These are phyloP conservation scores for Bos javanicus DNA, from an alignment of 2,113 vertebrate genomes.

Conservation along the genomic window DNA sequence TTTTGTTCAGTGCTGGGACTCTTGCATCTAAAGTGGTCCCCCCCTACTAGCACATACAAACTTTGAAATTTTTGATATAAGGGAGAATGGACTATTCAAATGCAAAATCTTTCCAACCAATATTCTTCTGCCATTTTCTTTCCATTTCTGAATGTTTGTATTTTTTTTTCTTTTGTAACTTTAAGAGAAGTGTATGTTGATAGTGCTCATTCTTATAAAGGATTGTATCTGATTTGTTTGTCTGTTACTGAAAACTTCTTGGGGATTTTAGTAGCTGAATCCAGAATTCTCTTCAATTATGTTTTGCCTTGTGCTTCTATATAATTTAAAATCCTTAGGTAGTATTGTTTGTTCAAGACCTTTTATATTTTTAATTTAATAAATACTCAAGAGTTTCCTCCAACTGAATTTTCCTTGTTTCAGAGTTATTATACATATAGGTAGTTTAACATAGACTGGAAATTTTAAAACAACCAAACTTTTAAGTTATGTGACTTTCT, in stretches of 20 bases:
- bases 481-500: slow-evolving; percentile 26
- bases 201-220: background rate
- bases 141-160: background rate
- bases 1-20: background rate
- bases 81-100: background rate
- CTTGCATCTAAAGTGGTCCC: background rate
- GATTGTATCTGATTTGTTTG: background rate
- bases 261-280: background rate
- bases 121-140: background rate
- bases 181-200: background rate
- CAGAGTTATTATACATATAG: background rate
- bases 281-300: background rate
- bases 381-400: background rate
- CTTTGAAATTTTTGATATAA: background rate
- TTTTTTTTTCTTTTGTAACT: background rate
- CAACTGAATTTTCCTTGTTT: slow-evolving; percentile 2
- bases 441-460: background rate
- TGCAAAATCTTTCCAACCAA: background rate
- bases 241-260: background rate
- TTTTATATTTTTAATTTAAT: slow-evolving; percentile 9
- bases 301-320: background rate
- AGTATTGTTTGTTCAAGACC: background rate
- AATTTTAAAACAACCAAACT: background rate
- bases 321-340: background rate
- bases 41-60: background rate